phyloP scores from a whole-genome alignment of 2,888 invertebrate species.

The Dichetophora obliterata region DNA sequence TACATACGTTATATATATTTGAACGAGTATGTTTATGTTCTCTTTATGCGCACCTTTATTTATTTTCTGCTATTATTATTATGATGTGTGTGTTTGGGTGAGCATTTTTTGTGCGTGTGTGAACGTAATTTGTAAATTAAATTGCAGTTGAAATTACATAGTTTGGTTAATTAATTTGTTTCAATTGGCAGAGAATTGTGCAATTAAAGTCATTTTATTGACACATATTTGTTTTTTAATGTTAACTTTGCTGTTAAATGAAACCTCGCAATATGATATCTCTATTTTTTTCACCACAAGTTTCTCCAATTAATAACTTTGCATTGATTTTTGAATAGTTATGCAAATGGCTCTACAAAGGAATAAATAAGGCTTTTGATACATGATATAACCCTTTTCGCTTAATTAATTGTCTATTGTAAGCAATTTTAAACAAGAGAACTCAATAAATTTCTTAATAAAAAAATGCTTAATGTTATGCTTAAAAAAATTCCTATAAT shows the following conservation, averaged over 20 bases:
- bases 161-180: constrained; percentile 5
- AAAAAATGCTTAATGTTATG: too few relatives aligned
- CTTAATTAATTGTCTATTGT: too few relatives aligned
- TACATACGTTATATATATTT: too few relatives aligned
- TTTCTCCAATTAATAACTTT: too few relatives aligned
- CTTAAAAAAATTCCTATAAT: too few relatives aligned
- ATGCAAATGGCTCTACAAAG: too few relatives aligned
- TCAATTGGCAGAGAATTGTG: not conserved
- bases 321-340: too few relatives aligned
- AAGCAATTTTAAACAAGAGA: too few relatives aligned
- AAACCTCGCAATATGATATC: not conserved
- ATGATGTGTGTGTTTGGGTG: not conserved
- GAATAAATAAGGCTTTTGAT: too few relatives aligned
- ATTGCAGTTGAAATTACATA: not conserved
- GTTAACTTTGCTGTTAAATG: not conserved
- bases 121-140: not conserved
- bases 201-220: constrained; percentile 16
- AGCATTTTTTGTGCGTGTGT: not conserved
- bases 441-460: too few relatives aligned
- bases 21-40: not conserved
- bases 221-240: not conserved
- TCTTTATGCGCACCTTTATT: not conserved
- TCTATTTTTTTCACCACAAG: too few relatives aligned
- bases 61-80: not conserved
- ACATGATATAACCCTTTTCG: too few relatives aligned